Base-by-base conservation (phyloP, 2,113 vertebrate genomes). In the Cebidichthys violaceus region DNA sequence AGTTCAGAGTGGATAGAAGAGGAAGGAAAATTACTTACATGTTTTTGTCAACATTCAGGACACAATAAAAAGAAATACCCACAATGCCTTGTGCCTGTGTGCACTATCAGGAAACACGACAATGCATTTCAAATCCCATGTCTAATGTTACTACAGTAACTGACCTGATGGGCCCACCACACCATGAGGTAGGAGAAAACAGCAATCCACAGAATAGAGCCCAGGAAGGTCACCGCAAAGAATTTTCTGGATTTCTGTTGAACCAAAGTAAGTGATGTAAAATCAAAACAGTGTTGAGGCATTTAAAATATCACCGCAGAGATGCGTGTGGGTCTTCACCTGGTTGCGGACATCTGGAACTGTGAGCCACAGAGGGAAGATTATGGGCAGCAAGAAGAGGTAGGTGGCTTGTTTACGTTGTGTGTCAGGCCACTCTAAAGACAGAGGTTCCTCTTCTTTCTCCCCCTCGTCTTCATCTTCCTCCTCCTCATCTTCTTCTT, bases 151-250 rank as follows among this genome's bases (percentile, higher is more conserved):
- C 22, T 50, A 9, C 20, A 9, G 14, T 29, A 13, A 92, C 95
- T 95, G 81, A 99, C 98, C 98, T 99, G 98, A 95, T 99, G 98
- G 69, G 98, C 98, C 98, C 98, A 99, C 98, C 98, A 99, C 90
- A 99, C 97, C 98, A 99, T 98, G 79, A 99, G 96, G 88, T 99
- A 99, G 47, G 98, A 99, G 90, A 99, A 99, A 5, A 93, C 81
- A 66, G 93, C 98, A 81, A 99, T 99, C 98, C 98, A 99, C 57
- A 96, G 0, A 86, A 99, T 99, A 57, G 98, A 97, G 79, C 97
- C 98, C 69, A 99, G 92, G 86, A 99, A 99, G 0, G 97, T 99
- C 76, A 96, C 10, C 45, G 88, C 95, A 88, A 99, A 99, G 90
- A 96, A 96, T 82, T 91, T 97, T 80, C 87, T 96, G 33, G 96